Base-by-base conservation (phyloP, 2,888 invertebrate species). In the Erannis defoliaria region DNA sequence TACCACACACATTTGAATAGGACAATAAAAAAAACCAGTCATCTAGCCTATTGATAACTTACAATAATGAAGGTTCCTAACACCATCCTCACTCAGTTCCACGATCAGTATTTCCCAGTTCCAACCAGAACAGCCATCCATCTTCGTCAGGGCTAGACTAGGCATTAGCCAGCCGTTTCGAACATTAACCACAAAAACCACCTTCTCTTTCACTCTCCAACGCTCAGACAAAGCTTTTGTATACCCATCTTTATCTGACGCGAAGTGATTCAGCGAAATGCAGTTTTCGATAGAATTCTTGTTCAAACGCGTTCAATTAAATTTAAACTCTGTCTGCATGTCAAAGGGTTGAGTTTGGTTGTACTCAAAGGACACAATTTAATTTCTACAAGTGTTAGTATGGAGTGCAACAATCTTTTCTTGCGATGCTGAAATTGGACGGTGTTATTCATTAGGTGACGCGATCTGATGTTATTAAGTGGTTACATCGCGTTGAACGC, bases 141-240 rank as follows among this genome's bases (percentile, higher is more conserved):
- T 92, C 92, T 90, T 92, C 90, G 85, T 92, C 92, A 88, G 67
- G 88, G 83, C 85, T 88, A 82, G 80, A 82, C 77, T 79, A 85
- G 55, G 54, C 88, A 88, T 90, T 88, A 88, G 81, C 85, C 86
- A 86, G 87, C 85, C 85, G 67, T 66, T 82, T 74, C 51, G 57
- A 76, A 55, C 68, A 72, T 65, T 57, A 58, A 73, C 73, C 73
- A 74, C 82, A 71, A 68, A 75, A 69, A 71, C 16, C 5, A 35
- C 73, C 66, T 49, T 85, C 91, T 72, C 84, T 66, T 74, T 90
- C 82, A 62, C 50, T 64, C 84, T 42, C 57, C 70, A 71, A 58
- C 64, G 73, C 75, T 72, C 64, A 72, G 71, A 68, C 54, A 61
- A 71, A 69, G 72, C 75, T 77, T 73, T 76, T 75, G 66, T 77